Conservation (phyloP, 2,113 vertebrate genomes). For the Astatoreochromis straeleni region DNA sequence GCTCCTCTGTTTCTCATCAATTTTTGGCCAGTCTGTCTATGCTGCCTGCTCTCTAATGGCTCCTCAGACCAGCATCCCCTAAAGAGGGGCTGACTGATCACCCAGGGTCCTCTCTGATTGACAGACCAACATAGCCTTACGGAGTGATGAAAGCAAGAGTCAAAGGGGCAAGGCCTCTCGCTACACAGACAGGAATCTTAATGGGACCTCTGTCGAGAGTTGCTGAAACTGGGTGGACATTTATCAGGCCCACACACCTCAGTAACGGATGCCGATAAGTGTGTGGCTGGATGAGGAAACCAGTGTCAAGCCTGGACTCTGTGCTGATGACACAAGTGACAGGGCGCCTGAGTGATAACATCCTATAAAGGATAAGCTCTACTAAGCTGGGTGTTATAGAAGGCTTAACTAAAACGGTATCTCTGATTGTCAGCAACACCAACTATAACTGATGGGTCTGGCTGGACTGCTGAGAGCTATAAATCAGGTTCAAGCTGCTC, state of each 20-base stretch:
- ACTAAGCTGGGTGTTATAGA: slow-evolving; percentile 39
- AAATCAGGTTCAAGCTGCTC: slow-evolving; percentile 43
- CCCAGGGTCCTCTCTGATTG: slow-evolving; percentile 56
- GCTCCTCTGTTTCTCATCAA: slow-evolving; percentile 70
- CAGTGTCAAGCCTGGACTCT: slow-evolving; percentile 20
- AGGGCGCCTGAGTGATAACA: slow-evolving; percentile 60
- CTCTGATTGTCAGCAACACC: slow-evolving; percentile 32
- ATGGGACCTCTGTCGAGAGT: slow-evolving; percentile 30
- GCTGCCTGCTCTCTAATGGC: slow-evolving; percentile 57
- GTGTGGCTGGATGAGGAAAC: slow-evolving; percentile 7
- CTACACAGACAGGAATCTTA: slow-evolving; percentile 50
- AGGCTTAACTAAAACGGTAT: slow-evolving; percentile 51
- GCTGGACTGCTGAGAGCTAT: slow-evolving; percentile 41
- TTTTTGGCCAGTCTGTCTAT: slow-evolving; percentile 41
- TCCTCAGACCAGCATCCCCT: slow-evolving; percentile 50
- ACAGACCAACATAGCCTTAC: slow-evolving; percentile 51
- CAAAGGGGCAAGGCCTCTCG: slow-evolving; percentile 35
- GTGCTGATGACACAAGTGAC: slow-evolving; percentile 54
- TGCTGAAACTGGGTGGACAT: slow-evolving; percentile 3
- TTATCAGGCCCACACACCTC: slow-evolving; percentile 65
- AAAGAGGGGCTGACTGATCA: slow-evolving; percentile 65
- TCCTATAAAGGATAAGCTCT: slow-evolving; percentile 48
- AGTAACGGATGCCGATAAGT: slow-evolving; percentile 57
- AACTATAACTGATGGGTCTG: slow-evolving; percentile 45
- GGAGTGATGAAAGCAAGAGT: slow-evolving; percentile 66